Conservation (phyloP, 2,888 invertebrate genomes). For the Drosophila barbarae region DNA sequence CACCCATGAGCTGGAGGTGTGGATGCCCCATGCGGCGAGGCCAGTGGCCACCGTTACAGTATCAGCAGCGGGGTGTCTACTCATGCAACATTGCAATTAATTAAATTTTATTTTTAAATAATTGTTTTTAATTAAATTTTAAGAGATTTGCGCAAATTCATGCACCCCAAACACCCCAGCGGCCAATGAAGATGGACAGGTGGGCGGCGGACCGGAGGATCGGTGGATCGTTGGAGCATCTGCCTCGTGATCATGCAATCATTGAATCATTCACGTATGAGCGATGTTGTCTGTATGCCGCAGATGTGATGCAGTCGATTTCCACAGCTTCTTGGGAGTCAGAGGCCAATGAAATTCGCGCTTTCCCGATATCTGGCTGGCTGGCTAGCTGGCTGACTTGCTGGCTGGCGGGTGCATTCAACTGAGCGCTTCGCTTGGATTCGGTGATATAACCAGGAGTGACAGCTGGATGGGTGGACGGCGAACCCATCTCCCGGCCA, state of each 20-base stretch:
- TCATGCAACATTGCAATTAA: constrained; percentile 73
- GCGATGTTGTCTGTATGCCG: constrained; percentile 21
- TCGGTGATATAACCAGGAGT: constrained; percentile 62
- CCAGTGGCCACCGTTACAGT: constrained; percentile 69
- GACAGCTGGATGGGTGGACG: constrained; percentile 45
- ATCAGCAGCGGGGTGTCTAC: constrained; percentile 53
- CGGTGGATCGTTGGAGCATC: constrained; percentile 20
- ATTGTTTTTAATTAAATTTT: constrained; percentile 72
- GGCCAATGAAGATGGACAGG: constrained; percentile 48
- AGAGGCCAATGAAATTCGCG: constrained; percentile 59
- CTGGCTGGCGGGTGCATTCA: constrained; percentile 58
- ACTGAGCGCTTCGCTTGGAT: constrained; percentile 25
- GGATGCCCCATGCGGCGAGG: constrained; percentile 63
- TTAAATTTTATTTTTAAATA: constrained; percentile 72
- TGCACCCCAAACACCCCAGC: constrained; percentile 42
- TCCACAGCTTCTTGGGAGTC: constrained; percentile 51
- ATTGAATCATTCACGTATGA: constrained; percentile 58
- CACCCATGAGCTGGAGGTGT: constrained; percentile 56
- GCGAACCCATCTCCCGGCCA: constrained; percentile 40
- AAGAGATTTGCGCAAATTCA: constrained; percentile 65
- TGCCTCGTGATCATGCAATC: constrained; percentile 65
- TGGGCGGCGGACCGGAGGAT: constrained; percentile 16
- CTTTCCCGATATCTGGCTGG: constrained; percentile 29
- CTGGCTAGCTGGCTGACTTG: constrained; percentile 5
- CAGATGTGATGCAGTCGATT: constrained; percentile 45